Base-by-base conservation (phyloP, 2,888 invertebrate species). In the Oligia fasciuncula region DNA sequence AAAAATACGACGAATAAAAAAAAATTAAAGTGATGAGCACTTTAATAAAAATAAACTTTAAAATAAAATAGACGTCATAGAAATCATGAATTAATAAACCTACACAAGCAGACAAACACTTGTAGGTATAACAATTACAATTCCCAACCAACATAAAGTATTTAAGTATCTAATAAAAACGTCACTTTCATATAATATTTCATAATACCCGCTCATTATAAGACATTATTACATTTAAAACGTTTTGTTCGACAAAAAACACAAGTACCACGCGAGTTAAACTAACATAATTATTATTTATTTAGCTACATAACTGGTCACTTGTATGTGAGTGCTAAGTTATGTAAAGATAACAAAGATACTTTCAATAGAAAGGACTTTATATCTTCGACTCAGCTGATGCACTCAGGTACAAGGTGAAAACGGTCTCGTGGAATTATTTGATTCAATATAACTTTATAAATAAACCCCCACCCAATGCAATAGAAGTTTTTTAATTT, bases 131-230 rank as follows among this genome's bases (percentile, higher is more conserved):
- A n/a, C 9, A 40, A 62, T 51, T 57, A 43, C 43, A 66, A 76
- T 65, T 49, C 40, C 57, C 13, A 49, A 51, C 11, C 14, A 51
- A 46, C 60, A 77, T 83, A 83, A 67, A 76, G 43, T 67, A 51
- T 76, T n/a, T 46, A 80, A 77, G 83, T 77, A 62, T 46, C 35
- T 13, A 82, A 80, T 77, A 77, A 83, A 83, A 67, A 67, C 60
- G 43, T 66, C 66, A 84, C 85, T 80, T 85, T 72, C 63, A 65
- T 35, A 3, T 63, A 35, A 60, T 68, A 65, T 43, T 43, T 35
- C 60, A 63, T 54, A 63, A 67, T 67, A 49, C 11, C n/a, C 11
- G n/a, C 19, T 66, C 60, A 66, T 70, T 57, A 75, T 8, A 43
- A 43, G n/a, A 79, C 46, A 68, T 68, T 81, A 85, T 49, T 71